Percentiles rank a stretch among this genome's conserved stretches.
These are phyloP conservation scores for Marasmarcha lunaedactyla DNA, from an alignment of 2,888 invertebrate species.

Conservation along the genomic window DNA sequence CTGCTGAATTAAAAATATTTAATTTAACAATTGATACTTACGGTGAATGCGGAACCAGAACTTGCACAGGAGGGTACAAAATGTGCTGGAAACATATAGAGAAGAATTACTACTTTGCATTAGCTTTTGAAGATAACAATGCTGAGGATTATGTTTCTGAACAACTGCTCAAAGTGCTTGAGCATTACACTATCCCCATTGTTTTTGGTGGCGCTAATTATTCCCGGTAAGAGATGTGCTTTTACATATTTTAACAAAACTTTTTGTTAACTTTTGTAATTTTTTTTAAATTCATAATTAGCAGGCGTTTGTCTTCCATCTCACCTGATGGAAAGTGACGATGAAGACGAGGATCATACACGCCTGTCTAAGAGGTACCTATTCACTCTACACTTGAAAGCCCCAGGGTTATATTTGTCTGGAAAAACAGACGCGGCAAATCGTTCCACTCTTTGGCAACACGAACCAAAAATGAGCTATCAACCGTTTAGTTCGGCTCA, in stretches of 20 bases:
- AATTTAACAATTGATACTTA: slow-evolving; percentile 57
- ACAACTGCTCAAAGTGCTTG: slow-evolving; percentile 19
- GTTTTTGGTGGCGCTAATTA: slow-evolving; percentile 69
- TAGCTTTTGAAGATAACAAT: slow-evolving; percentile 79
- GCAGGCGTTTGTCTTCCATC: too few relatives aligned
- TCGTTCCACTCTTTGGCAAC: too few relatives aligned
- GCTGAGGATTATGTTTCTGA: slow-evolving; percentile 23
- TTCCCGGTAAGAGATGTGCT: slow-evolving; percentile 9
- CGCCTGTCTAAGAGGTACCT: too few relatives aligned
- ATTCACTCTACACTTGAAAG: too few relatives aligned
- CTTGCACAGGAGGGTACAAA: slow-evolving; percentile 24
- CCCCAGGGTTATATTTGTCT: too few relatives aligned
- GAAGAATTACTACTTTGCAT: slow-evolving; percentile 77
- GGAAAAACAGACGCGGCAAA: too few relatives aligned
- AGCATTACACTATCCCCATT: slow-evolving; percentile 68
- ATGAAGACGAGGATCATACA: too few relatives aligned
- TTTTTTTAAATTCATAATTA: too few relatives aligned
- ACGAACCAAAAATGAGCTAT: too few relatives aligned
- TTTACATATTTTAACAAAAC: neutral
- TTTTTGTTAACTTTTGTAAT: too few relatives aligned
- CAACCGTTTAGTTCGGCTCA: too few relatives aligned
- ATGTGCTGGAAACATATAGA: slow-evolving; percentile 42
- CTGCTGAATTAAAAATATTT: slow-evolving; percentile 24
- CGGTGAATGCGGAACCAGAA: slow-evolving; percentile 57
- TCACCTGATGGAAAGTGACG: too few relatives aligned